These are phyloP conservation scores for Trypoxylus dichotomus DNA, from an alignment of 1,140 invertebrate species.

Conservation along the genomic window DNA sequence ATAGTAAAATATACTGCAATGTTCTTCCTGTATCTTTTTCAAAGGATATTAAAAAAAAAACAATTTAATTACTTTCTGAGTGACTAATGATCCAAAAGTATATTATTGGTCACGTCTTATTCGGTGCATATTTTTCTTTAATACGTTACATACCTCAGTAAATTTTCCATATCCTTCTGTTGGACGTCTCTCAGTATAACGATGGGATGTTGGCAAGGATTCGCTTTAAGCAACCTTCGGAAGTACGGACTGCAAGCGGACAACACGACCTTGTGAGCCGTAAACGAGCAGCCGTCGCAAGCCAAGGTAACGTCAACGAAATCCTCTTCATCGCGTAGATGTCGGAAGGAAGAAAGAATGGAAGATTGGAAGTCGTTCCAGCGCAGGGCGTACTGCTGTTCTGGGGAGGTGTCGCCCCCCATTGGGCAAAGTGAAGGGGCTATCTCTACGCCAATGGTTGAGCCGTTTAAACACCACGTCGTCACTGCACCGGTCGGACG, in stretches of 20 bases:
- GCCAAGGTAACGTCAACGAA: constrained; percentile 91
- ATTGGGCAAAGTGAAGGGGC: constrained; percentile 55
- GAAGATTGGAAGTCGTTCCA: constrained; percentile 93
- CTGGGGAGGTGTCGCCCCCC: constrained; percentile 62
- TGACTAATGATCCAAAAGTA: no score
- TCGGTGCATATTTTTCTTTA: neutral
- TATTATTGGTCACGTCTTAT: no score
- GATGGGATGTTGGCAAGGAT: constrained; percentile 92
- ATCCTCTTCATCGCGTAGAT: constrained; percentile 81
- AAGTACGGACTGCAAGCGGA: constrained; percentile 93
- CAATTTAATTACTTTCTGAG: no score
- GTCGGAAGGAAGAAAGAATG: constrained; percentile 83
- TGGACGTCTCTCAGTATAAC: constrained; percentile 88
- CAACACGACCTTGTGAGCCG: constrained; percentile 88
- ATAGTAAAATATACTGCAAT: no score
- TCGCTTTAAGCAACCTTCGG: constrained; percentile 83
- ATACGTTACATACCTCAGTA: constrained; percentile 67
- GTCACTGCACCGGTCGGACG: constrained; percentile 7
- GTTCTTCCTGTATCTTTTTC: no score
- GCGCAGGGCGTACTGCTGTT: constrained; percentile 89
- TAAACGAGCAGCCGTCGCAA: constrained; percentile 85
- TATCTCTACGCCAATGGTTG: constrained; percentile 53
- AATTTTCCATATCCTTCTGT: constrained; percentile 85
- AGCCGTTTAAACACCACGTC: constrained; percentile 44
- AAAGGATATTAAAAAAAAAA: no score